Evolutionary conservation across 2,888 invertebrate species (phyloP).

Genomic region (Cacoxenus indagator): DNA sequence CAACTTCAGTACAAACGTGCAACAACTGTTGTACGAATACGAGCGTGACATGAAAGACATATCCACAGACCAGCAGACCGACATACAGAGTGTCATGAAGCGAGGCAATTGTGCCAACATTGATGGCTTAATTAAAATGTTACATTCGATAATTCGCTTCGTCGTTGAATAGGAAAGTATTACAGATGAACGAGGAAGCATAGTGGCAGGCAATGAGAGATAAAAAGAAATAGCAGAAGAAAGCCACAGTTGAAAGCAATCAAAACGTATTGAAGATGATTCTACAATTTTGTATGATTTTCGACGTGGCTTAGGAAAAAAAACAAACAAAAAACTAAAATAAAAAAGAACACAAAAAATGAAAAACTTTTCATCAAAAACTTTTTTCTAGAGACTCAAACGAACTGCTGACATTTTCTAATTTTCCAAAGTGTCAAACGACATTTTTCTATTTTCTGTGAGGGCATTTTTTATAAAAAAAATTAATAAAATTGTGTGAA

Average conservation of each 20-base stretch:
- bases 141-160: slow-evolving; percentile 26
- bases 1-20: neutral
- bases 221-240: neutral
- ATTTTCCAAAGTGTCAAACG: slow-evolving; percentile 41
- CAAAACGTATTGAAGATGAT: slow-evolving; percentile 8
- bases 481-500: slow-evolving; percentile 55
- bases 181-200: too few relatives aligned
- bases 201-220: neutral
- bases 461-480: slow-evolving; percentile 22
- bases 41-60: slow-evolving; percentile 9
- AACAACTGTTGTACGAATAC: slow-evolving; percentile 2
- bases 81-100: slow-evolving; percentile 1
- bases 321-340: too few relatives aligned
- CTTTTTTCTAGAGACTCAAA: slow-evolving; percentile 15
- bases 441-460: slow-evolving; percentile 43
- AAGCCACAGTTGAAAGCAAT: neutral
- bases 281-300: slow-evolving; percentile 3
- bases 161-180: neutral
- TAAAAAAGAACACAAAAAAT: too few relatives aligned
- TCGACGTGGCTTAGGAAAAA: too few relatives aligned
- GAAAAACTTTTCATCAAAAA: neutral
- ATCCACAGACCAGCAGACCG: too few relatives aligned
- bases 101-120: slow-evolving; percentile 31
- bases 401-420: slow-evolving; percentile 22
- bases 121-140: slow-evolving; percentile 66